These are phyloP conservation scores for Phyllotreta striolata DNA, from an alignment of 2,888 invertebrate genomes.

Conservation along the genomic window DNA sequence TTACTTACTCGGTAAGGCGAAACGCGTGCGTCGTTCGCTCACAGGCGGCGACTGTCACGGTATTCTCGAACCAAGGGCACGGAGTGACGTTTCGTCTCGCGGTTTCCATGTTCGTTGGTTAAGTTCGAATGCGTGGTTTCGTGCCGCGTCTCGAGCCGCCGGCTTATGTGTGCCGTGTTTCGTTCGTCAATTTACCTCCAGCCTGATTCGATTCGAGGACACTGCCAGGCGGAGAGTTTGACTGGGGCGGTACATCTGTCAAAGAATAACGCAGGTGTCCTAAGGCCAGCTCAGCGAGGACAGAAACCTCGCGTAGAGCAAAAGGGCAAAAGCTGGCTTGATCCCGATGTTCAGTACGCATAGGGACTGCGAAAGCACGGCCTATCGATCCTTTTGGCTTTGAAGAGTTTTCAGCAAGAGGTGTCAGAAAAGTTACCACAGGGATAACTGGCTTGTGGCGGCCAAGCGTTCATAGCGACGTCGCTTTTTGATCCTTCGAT, in stretches of 20 bases:
- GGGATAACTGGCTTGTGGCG: conserved; percentile 72
- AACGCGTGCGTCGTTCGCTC: conserved; percentile 56
- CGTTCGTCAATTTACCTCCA: conserved; percentile 39
- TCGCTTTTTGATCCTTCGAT: conserved; percentile 75
- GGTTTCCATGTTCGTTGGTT: background rate
- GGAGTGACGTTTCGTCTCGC: conserved; percentile 49
- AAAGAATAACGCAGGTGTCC: conserved; percentile 67
- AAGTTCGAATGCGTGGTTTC: too few species aligned
- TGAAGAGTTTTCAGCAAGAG: conserved; percentile 62
- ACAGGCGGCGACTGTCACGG: conserved; percentile 55
- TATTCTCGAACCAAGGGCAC: conserved; percentile 58
- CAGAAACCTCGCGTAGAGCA: too few species aligned
- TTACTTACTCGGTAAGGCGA: conserved; percentile 65
- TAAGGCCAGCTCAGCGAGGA: conserved; percentile 66
- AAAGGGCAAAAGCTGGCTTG: conserved; percentile 66
- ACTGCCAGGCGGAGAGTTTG: conserved; percentile 56
- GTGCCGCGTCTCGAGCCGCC: too few species aligned
- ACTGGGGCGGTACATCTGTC: conserved; percentile 68
- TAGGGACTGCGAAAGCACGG: conserved; percentile 38
- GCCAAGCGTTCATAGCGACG: conserved; percentile 71
- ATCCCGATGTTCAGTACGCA: conserved; percentile 68
- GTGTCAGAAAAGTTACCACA: conserved; percentile 78
- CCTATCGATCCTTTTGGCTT: conserved; percentile 50
- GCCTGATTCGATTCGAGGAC: conserved; percentile 54
- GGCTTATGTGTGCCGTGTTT: too few species aligned